phyloP scores from a whole-genome alignment of 2,888 invertebrate genomes.

The Liodrosophila aerea region DNA sequence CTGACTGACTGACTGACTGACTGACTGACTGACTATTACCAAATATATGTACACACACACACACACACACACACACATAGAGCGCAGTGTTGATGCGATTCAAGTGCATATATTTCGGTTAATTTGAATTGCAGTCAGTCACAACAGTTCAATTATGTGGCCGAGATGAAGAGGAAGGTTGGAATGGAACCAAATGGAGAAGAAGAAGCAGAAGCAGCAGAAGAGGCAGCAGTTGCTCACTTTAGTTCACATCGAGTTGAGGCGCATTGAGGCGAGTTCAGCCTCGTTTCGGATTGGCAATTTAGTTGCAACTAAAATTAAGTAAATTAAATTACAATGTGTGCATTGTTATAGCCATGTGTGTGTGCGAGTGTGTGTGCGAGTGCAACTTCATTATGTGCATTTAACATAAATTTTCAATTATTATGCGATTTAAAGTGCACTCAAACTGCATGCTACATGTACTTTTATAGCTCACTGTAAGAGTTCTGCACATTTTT shows the following conservation, averaged over 20 bases:
- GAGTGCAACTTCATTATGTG: constrained; percentile 76
- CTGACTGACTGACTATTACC: constrained; percentile 55
- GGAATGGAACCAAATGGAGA: neutral
- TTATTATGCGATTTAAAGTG: constrained; percentile 78
- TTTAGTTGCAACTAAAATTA: constrained; percentile 63
- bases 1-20: constrained; percentile 38
- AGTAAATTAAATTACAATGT: constrained; percentile 76
- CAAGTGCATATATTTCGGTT: constrained; percentile 57
- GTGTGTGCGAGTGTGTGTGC: constrained; percentile 7
- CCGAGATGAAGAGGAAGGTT: neutral
- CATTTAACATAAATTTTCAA: constrained; percentile 75
- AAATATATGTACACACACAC: constrained; percentile 39
- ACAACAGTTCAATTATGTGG: constrained; percentile 47
- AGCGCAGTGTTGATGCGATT: constrained; percentile 2
- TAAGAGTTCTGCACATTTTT: constrained; percentile 32
- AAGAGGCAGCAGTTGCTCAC: neutral
- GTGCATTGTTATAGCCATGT: constrained; percentile 47
- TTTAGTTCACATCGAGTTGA: neutral
- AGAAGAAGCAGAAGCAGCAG: constrained; percentile 9
- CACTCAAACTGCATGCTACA: constrained; percentile 63
- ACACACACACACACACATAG: constrained; percentile 6
- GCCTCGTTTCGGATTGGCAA: constrained; percentile 56
- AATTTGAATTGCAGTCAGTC: constrained; percentile 48
- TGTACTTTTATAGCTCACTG: constrained; percentile 58
- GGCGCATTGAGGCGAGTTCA: constrained; percentile 34